Conservation (phyloP, 1,140 invertebrate genomes). For the Lamellibrachia luymesi region DNA sequence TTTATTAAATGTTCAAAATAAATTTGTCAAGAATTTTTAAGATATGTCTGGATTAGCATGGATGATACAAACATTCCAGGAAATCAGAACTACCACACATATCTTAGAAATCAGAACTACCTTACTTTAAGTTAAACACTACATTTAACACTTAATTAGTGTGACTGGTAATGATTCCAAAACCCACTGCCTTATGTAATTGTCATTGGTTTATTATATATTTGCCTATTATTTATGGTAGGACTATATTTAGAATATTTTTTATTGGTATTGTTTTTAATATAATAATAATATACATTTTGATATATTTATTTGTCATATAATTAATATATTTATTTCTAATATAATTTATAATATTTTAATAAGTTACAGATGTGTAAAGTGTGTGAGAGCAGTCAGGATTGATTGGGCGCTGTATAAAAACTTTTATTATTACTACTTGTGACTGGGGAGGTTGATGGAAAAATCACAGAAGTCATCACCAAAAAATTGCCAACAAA, state of each 20-base stretch:
- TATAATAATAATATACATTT: no score
- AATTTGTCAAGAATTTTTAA: neutral
- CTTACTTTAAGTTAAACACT: neutral
- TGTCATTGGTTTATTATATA: neutral
- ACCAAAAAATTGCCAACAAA: neutral
- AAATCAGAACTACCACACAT: neutral
- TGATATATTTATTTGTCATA: no score
- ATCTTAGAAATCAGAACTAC: neutral
- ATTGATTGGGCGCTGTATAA: no score
- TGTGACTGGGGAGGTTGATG: neutral
- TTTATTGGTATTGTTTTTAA: no score
- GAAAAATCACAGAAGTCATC: neutral
- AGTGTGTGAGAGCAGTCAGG: no score
- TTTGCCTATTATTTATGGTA: no score
- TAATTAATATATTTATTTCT: no score
- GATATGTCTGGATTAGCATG: no score
- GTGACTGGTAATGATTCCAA: neutral
- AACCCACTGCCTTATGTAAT: neutral
- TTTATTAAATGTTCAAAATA: neutral
- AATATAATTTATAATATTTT: no score
- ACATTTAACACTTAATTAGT: neutral
- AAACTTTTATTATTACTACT: no score
- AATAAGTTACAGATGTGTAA: no score
- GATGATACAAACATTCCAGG: neutral
- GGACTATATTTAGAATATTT: no score